These are phyloP conservation scores for Prunella strophiata DNA, from an alignment of 2,797 vertebrate species.

Conservation along the genomic window DNA sequence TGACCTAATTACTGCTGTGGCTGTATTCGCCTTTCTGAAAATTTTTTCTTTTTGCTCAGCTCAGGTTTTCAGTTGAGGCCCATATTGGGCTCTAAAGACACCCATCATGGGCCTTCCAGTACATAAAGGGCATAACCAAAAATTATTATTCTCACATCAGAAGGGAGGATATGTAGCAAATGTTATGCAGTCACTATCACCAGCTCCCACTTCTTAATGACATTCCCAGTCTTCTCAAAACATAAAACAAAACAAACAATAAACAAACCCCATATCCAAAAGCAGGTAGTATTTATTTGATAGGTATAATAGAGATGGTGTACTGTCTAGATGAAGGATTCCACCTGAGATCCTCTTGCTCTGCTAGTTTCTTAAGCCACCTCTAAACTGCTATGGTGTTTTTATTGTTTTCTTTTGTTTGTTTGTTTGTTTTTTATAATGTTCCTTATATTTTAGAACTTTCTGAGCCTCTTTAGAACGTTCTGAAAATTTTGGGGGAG, in stretches of 20 bases:
- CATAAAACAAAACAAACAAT: neutral
- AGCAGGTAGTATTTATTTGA: neutral
- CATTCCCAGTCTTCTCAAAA: neutral
- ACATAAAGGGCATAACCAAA: neutral
- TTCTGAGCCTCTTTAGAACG: too few species aligned
- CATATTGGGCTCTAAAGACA: neutral
- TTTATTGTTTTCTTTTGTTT: neutral
- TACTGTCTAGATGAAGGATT: neutral
- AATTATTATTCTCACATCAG: neutral
- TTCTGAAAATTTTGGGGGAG: neutral
- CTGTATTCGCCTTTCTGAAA: neutral
- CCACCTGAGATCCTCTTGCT: neutral
- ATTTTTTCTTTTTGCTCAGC: neutral
- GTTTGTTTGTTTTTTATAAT: too few species aligned
- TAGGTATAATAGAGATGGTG: neutral
- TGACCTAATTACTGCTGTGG: neutral
- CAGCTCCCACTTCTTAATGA: neutral
- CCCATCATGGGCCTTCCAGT: neutral
- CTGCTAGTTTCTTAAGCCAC: neutral
- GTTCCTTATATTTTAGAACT: neutral
- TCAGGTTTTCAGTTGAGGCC: neutral
- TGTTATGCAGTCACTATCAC: neutral
- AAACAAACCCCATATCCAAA: neutral
- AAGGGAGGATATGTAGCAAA: neutral
- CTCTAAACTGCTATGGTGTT: rapidly evolving